These are phyloP conservation scores for Scomber scombrus DNA, from an alignment of 2,113 vertebrate species.

Conservation along the genomic window DNA sequence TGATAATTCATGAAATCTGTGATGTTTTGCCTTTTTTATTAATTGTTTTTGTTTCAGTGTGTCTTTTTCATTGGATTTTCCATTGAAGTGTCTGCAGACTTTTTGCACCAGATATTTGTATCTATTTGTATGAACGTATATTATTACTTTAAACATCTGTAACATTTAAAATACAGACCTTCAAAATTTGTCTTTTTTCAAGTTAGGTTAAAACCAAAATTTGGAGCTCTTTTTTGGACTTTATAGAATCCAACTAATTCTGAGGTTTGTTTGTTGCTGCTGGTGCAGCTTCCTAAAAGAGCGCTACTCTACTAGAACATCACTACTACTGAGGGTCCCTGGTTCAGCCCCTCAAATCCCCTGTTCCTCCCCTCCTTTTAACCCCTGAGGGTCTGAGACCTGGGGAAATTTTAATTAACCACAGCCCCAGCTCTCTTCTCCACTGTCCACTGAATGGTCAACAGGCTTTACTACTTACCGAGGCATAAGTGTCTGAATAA, in stretches of 20 bases:
- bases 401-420: constrained; percentile 96
- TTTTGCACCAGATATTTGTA: not conserved
- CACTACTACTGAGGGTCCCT: constrained; percentile 43
- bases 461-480: constrained; percentile 89
- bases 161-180: not conserved
- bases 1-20: constrained; percentile 29
- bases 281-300: constrained; percentile 46
- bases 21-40: constrained; percentile 20
- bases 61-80: not conserved
- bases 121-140: no score
- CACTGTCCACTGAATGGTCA: constrained; percentile 90
- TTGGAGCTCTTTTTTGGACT: not conserved
- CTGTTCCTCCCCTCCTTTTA: constrained; percentile 75
- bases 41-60: constrained; percentile 17
- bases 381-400: constrained; percentile 89
- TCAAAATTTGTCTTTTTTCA: not conserved
- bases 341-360: constrained; percentile 54
- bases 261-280: not conserved
- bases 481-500: constrained; percentile 89
- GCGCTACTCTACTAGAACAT: constrained; percentile 13
- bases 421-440: constrained; percentile 79
- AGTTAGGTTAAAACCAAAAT: not conserved
- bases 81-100: no score
- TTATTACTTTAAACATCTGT: no score
- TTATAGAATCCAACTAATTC: constrained; percentile 9